phyloP scores from a whole-genome alignment of 2,113 vertebrate species.

The Tor tambroides region DNA sequence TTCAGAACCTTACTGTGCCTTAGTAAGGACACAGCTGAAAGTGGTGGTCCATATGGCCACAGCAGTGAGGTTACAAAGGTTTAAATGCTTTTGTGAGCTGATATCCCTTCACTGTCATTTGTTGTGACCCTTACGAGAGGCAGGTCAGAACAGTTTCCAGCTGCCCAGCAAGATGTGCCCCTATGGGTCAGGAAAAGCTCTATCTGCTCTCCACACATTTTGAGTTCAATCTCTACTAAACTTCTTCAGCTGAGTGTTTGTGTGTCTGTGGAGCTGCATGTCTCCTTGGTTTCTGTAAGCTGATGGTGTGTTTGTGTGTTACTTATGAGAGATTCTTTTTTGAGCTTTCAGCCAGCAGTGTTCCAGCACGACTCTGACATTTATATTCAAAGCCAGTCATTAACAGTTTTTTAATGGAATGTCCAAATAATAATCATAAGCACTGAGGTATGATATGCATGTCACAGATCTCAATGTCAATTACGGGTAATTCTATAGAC shows the following conservation, averaged over 20 bases:
- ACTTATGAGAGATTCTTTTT: neutral
- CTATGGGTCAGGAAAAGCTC: neutral
- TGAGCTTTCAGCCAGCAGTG: neutral
- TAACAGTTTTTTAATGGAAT: neutral
- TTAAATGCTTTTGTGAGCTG: constrained; percentile 16
- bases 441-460: neutral
- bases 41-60: neutral
- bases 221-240: neutral
- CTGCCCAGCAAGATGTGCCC: constrained; percentile 1
- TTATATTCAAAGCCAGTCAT: constrained; percentile 8
- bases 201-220: neutral
- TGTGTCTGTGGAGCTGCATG: neutral
- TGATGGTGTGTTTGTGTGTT: neutral
- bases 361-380: neutral
- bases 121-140: neutral
- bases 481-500: neutral
- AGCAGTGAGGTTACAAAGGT: neutral
- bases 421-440: neutral
- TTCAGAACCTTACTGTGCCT: neutral
- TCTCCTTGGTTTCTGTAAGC: constrained; percentile 1
- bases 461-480: neutral
- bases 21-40: neutral
- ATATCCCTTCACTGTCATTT: constrained; percentile 1
- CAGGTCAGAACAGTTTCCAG: neutral
- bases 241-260: neutral